Conservation (phyloP, 2,797 vertebrate genomes). For the Myotis pilosus region DNA sequence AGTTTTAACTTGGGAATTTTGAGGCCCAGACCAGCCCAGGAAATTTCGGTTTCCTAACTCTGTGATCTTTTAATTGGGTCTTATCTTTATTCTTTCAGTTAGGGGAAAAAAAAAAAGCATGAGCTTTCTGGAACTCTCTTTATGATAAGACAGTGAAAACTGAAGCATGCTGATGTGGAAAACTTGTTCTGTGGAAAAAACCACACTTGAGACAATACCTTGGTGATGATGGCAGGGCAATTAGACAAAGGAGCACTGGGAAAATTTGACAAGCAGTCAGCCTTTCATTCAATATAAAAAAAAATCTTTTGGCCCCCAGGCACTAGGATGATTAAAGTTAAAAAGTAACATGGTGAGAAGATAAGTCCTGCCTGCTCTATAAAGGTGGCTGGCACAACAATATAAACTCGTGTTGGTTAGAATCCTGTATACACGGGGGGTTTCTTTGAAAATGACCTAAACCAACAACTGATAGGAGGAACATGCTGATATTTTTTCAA, state of each 20-base stretch:
- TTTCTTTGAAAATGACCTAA: conserved; percentile 72
- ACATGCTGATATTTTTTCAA: conserved; percentile 54
- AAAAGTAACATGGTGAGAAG: conserved; percentile 59
- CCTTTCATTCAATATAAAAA: conserved; percentile 54
- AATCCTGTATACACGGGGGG: neutral
- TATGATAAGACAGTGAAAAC: conserved; percentile 13
- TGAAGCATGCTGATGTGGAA: neutral
- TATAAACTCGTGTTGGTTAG: conserved; percentile 49
- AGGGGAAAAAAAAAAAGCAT: neutral
- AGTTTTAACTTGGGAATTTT: neutral
- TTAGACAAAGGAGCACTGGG: conserved; percentile 49
- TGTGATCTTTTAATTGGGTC: neutral
- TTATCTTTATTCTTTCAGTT: neutral
- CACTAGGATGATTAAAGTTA: conserved; percentile 73
- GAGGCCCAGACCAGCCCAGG: neutral
- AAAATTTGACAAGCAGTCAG: conserved; percentile 58
- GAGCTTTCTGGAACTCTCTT: neutral
- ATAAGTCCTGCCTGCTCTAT: conserved; percentile 61
- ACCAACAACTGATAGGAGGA: conserved; percentile 25
- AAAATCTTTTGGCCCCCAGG: conserved; percentile 68
- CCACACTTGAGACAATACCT: neutral
- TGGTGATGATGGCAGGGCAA: conserved; percentile 40
- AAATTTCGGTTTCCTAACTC: conserved; percentile 21
- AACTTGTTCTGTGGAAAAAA: conserved; percentile 32
- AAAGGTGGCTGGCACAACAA: conserved; percentile 60